Conservation (phyloP, 2,888 invertebrate genomes). For the Platerodrilus igneus region DNA sequence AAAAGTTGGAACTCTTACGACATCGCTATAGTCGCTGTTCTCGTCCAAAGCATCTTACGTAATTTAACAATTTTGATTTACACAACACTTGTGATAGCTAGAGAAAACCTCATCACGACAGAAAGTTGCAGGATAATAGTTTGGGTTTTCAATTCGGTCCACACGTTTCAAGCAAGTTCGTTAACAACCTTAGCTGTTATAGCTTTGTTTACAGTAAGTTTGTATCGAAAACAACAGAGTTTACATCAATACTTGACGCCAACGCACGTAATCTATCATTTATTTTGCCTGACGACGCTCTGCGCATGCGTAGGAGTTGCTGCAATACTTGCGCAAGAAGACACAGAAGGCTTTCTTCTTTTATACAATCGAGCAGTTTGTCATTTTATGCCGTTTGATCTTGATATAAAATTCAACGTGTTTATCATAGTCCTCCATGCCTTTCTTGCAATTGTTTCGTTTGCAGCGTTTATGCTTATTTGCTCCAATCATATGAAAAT, state of each 20-base stretch:
- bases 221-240: conserved; percentile 41
- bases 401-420: conserved; percentile 50
- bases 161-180: conserved; percentile 52
- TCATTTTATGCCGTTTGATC: conserved; percentile 48
- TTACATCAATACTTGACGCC: conserved; percentile 44
- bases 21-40: conserved; percentile 49
- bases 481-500: conserved; percentile 39
- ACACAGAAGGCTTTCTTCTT: conserved; percentile 24
- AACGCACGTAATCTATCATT: conserved; percentile 50
- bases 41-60: conserved; percentile 45
- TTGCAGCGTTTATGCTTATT: conserved; percentile 46
- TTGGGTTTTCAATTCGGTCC: conserved; percentile 51
- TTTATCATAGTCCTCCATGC: conserved; percentile 52
- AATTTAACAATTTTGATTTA: conserved; percentile 45
- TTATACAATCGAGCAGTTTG: conserved; percentile 32
- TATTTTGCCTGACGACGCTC: conserved; percentile 51
- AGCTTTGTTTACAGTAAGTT: conserved; percentile 46
- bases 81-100: conserved; percentile 39
- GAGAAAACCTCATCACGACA: conserved; percentile 25
- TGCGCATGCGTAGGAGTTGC: conserved; percentile 54
- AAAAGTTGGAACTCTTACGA: conserved; percentile 52
- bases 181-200: conserved; percentile 51
- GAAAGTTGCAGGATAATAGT: conserved; percentile 48
- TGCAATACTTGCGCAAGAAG: conserved; percentile 48
- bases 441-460: conserved; percentile 48